Base-by-base conservation (phyloP, 2,113 vertebrate species). In the Cyanistes caeruleus region DNA sequence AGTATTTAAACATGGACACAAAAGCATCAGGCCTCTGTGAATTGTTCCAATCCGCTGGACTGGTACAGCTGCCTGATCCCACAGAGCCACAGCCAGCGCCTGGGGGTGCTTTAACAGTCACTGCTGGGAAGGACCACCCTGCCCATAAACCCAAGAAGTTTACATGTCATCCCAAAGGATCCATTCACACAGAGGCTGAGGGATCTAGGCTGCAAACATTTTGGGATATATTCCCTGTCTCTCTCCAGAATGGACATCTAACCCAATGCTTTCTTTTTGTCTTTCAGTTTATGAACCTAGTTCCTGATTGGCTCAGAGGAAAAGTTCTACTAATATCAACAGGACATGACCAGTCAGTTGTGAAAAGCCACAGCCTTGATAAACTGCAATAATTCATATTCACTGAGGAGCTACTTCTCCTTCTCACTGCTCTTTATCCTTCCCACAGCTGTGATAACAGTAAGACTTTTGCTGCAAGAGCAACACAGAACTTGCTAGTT, bases 1-100 rank as follows among this genome's bases (percentile, higher is more conserved):
- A 30, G 7, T 8, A 33, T 48, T 31, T 69, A 65, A 73, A 48
- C 17, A 46, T 0, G 1, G 24, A 31, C 24, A 60, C 18, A 59
- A 73, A 72, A 11, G 17, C 27, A 55, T 27, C 35, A 63, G 43
- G 18, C 8, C 6, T 51, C 44, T 39, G 19, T 44, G 43, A 83
- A 35, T 69, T 44, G 51, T 39, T 44, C 16, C 2, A 0, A 3
- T 33, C 39, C 48, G 11, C 19, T 48, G 46, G 35, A 43, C 1
- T 56, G 48, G 15, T 51, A 5, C 7, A 52, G 11, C 33, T 92
- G 48, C 53, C 30, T 60, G 41, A 35, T 15, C 25, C 4, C 2
- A 21, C 31, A 44, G 39, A 83, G 21, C 21, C 44, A 18, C 1
- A 8, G 58, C 11, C 5, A 18, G 8, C 6, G 0, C 5, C 0